phyloP scores from a whole-genome alignment of 1,140 invertebrate genomes.

The Drosophila kohkoa region DNA sequence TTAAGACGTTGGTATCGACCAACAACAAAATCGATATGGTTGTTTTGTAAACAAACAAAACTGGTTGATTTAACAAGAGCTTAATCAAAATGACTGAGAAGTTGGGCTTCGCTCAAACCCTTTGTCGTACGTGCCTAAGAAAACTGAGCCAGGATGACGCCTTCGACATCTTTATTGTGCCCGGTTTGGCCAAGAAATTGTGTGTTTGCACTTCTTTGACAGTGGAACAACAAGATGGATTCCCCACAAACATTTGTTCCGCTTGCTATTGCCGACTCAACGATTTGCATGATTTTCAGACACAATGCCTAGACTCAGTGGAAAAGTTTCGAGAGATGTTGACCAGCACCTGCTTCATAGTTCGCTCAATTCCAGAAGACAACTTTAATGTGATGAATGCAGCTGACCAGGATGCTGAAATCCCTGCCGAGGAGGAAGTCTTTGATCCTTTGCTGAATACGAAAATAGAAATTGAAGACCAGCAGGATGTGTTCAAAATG shows the following conservation, averaged over 20 bases:
- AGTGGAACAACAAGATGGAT: conserved; percentile 74
- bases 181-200: conserved; percentile 75
- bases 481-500: conserved; percentile 81
- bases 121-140: conserved; percentile 75
- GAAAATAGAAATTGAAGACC: conserved; percentile 78
- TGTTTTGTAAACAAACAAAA: too few species aligned
- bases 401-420: conserved; percentile 20
- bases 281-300: conserved; percentile 75
- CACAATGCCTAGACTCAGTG: conserved; percentile 68
- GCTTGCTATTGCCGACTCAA: conserved; percentile 67
- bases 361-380: background rate
- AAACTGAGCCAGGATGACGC: conserved; percentile 51
- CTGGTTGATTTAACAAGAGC: conserved; percentile 5
- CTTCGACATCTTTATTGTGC: conserved; percentile 71
- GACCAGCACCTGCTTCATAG: conserved; percentile 30
- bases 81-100: conserved; percentile 47
- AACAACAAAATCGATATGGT: too few species aligned
- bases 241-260: conserved; percentile 68
- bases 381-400: conserved; percentile 44
- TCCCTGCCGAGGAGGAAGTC: conserved; percentile 4
- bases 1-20: too few species aligned
- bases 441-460: conserved; percentile 38
- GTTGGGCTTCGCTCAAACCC: conserved; percentile 56
- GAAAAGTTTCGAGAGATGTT: conserved; percentile 73
- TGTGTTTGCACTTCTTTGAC: conserved; percentile 72